Evolutionary conservation across 2,888 invertebrate species (phyloP), one percentile per base, ranked within the genome.

Genomic region (Drosophila peninsularis): DNA sequence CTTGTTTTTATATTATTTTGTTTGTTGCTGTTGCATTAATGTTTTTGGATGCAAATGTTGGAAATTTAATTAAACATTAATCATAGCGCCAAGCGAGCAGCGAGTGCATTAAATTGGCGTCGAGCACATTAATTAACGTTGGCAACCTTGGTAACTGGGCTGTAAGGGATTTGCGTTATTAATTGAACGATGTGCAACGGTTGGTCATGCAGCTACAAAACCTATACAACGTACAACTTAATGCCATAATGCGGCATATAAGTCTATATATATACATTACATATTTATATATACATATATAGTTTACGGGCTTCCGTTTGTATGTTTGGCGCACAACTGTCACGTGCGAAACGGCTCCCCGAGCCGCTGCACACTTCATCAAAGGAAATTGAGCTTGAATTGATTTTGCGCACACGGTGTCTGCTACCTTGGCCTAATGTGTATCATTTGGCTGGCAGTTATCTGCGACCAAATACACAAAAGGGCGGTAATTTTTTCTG

Each of bases 61-160:
- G 56, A 82, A 85, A 82, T 78, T 82, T 82, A 85, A 85, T 82
- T 82, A 85, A 82, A 71, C 82, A 82, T 82, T 85, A 82, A 82
- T 82, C 85, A 85, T 80, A 68, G 75, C 71, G 30, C 42, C 53
- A 32, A 24, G 32, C 49, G 34, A 63, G 63, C 34, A 50, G 68
- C 64, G 55, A 80, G 77, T 70, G 70, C 82, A 81, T 81, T 73
- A 73, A 57, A 71, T 72, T 67, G 65, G 70, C 55, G 72, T 70
- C 45, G 85, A 77, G 82, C 80, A 66, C 80, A 82, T 82, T 84
- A 82, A 84, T 82, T 82, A 84, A 82, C 85, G 80, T 63, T 54
- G 45, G 52, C 54, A 82, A 71, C 63, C 54, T 69, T 67, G 69
- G 66, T 61, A 79, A 77, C 75, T 82, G 82, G 60, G 71, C 80